Evolutionary conservation across 2,113 vertebrate genomes (phyloP), one percentile per base, ranked within the genome.

Genomic region (Sarotherodon lohbergeri): DNA sequence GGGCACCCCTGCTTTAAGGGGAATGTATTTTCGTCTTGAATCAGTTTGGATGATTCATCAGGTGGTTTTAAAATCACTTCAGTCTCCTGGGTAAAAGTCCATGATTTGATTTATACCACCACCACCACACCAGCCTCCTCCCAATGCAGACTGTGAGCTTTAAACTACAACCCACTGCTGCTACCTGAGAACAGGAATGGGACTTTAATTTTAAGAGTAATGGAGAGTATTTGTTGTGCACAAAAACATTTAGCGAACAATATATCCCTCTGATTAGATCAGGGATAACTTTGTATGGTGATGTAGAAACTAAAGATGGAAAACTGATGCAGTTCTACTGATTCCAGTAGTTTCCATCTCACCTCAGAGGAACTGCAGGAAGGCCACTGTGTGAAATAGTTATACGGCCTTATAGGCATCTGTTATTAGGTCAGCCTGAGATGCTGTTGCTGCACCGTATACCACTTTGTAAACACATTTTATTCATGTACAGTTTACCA

Each of bases 1-100:
- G 22, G 22, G 22, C 22, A 22, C 22, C 22, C 22, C 22, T 22
- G 22, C 22, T 17, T 73, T 10, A 76, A 48, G 9, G 1, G 0
- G 5, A 29, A 1, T 76, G 14, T 29, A 29, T 29, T 76, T 11
- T 48, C 1, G 2, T 48, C 24, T 27, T 48, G 16, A 76, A 27
- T 0, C 16, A 11, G 43, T 27, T 48, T 5, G 9, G 41, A 3
- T 2, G 43, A 76, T 29, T 27, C 68, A 76, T 48, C 24, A 1
- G 29, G 9, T 7, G 16, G 2, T 48, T 76, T 48, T 48, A 19
- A 48, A 48, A 76, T 76, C 4, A 76, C 9, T 43, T 48, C 24
- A 48, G 43, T 29, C 41, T 3, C 41, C 22, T 29, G 22, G 14
- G 1, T 48, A 27, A 76, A 73, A 27, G 41, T 17, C 1, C 68